Percentiles rank a stretch among this genome's conserved stretches.
phyloP scores from a whole-genome alignment of 2,113 vertebrate genomes.

The Australoheros scitulus region DNA sequence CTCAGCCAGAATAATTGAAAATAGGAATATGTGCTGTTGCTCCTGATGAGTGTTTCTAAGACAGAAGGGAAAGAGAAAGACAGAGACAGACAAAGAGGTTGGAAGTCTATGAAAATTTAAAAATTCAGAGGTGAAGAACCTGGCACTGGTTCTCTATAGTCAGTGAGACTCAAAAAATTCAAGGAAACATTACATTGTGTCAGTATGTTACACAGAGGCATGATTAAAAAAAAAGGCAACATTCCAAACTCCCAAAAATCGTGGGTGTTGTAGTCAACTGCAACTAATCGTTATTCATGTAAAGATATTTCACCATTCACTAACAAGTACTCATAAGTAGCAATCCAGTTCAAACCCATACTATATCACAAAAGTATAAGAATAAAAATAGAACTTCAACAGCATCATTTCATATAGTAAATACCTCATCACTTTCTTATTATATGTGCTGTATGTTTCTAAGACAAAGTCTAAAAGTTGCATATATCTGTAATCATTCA shows the following conservation, averaged over 20 bases:
- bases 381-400: background rate
- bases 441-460: background rate
- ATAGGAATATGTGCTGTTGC: constrained; percentile 64
- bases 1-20: constrained; percentile 79
- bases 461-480: background rate
- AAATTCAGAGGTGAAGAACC: constrained; percentile 16
- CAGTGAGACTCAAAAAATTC: background rate
- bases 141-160: background rate
- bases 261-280: background rate
- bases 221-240: background rate
- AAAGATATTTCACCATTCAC: background rate
- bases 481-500: background rate
- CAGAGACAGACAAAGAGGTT: constrained; percentile 31
- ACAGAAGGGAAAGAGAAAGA: constrained; percentile 34
- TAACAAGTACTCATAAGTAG: background rate
- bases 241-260: background rate
- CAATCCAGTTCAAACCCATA: background rate
- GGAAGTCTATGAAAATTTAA: constrained; percentile 22
- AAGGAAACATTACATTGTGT: background rate
- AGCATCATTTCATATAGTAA: background rate
- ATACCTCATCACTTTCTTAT: background rate
- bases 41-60: constrained; percentile 61
- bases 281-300: background rate
- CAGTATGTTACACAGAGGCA: background rate
- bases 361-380: background rate